A percentile compares a stretch with the other conserved stretches of the same genome.
These are phyloP conservation scores for Tribolium madens DNA, from an alignment of 1,140 invertebrate species.

Conservation along the genomic window DNA sequence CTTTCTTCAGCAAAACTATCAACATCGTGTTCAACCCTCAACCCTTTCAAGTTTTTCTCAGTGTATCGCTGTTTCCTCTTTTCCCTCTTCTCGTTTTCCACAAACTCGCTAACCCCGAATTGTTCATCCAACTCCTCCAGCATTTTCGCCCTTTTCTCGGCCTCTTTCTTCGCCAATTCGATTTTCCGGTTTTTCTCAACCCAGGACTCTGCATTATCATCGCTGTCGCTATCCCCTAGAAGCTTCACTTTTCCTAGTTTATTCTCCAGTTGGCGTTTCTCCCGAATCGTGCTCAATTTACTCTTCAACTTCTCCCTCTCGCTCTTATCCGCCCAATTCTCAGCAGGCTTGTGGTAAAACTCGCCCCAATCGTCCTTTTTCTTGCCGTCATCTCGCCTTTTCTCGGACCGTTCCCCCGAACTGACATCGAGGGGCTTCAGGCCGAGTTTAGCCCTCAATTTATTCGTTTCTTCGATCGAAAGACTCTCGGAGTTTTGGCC, in stretches of 20 bases:
- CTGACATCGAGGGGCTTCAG: conserved; percentile 90
- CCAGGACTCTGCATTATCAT: conserved; percentile 82
- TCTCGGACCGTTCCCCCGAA: conserved; percentile 54
- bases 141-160: conserved; percentile 90
- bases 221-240: conserved; percentile 80
- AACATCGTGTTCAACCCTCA: conserved; percentile 89
- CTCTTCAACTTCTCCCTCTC: conserved; percentile 86
- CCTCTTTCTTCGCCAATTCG: conserved; percentile 85
- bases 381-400: conserved; percentile 68
- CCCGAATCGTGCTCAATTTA: conserved; percentile 80
- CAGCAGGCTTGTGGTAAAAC: conserved; percentile 93
- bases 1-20: conserved; percentile 86
- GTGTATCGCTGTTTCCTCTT: conserved; percentile 75
- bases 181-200: conserved; percentile 83
- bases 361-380: conserved; percentile 86
- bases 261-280: conserved; percentile 84
- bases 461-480: conserved; percentile 93
- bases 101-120: conserved; percentile 89
- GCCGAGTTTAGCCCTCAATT: conserved; percentile 91
- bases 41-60: conserved; percentile 80
- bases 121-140: conserved; percentile 95
- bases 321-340: conserved; percentile 82
- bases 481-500: conserved; percentile 70
- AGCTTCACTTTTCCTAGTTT: conserved; percentile 77
- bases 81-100: conserved; percentile 81